A percentile compares a stretch with the other conserved stretches of the same genome.
These are phyloP conservation scores for Brachyhypopomus occidentalis DNA, from an alignment of 2,113 vertebrate genomes.

Conservation along the genomic window DNA sequence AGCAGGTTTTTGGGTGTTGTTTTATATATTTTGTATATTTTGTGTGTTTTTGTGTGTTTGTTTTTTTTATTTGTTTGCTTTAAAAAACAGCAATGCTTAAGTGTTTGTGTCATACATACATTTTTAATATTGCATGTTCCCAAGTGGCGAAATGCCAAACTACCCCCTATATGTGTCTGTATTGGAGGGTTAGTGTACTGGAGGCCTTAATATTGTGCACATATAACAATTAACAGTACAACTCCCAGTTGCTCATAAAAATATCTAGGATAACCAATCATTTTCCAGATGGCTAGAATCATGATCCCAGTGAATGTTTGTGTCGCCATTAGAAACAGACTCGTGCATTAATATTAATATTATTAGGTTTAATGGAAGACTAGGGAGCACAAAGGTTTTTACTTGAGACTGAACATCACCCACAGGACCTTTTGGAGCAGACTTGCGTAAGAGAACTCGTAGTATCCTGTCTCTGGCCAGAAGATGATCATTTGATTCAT, in stretches of 20 bases:
- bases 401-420: conserved; percentile 26
- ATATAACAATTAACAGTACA: not conserved
- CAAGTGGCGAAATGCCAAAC: too few relatives aligned
- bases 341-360: conserved; percentile 7
- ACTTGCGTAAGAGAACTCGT: conserved; percentile 21
- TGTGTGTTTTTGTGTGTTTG: too few relatives aligned
- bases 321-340: not conserved
- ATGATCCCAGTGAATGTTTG: conserved; percentile 10
- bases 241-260: conserved; percentile 29
- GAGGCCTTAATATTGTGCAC: too few relatives aligned
- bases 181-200: too few relatives aligned
- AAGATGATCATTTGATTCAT: conserved; percentile 1
- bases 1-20: too few relatives aligned
- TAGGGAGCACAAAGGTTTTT: conserved; percentile 21
- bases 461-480: not conserved
- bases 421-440: conserved; percentile 15
- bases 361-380: conserved; percentile 4
- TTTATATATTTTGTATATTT: too few relatives aligned
- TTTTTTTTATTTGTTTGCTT: too few relatives aligned
- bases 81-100: too few relatives aligned
- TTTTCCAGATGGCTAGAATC: conserved; percentile 32
- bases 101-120: too few relatives aligned
- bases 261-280: conserved; percentile 13
- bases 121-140: too few relatives aligned
- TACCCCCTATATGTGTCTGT: too few relatives aligned